Percentiles rank a stretch among this genome's conserved stretches.
phyloP scores from a whole-genome alignment of 2,888 invertebrate genomes.

The Scaeva pyrastri region DNA sequence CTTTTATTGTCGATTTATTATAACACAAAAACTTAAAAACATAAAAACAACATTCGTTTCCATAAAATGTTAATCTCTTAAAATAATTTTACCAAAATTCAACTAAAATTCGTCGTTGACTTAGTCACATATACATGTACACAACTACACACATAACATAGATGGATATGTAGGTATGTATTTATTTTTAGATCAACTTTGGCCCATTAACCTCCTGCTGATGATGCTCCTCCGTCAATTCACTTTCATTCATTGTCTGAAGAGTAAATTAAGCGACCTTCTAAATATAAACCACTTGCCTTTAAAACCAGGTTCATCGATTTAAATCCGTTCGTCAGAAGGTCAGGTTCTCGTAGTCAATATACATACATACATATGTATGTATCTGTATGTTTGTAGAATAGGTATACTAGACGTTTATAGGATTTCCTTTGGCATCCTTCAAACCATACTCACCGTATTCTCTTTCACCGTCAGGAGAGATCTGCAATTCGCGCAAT shows the following conservation, averaged over 20 bases:
- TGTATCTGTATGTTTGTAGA: too few species aligned
- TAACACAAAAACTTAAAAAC: too few species aligned
- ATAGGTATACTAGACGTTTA: not conserved
- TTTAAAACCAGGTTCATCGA: constrained; percentile 21
- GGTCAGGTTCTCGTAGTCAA: constrained; percentile 22
- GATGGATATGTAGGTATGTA: not conserved
- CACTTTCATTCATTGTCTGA: constrained; percentile 51
- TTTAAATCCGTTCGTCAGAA: constrained; percentile 50
- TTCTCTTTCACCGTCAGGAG: constrained; percentile 30
- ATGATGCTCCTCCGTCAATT: constrained; percentile 23
- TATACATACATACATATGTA: not conserved
- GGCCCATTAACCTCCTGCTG: constrained; percentile 44
- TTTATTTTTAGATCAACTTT: not conserved
- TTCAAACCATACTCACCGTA: not conserved
- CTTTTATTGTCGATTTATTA: too few species aligned
- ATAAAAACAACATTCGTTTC: too few species aligned
- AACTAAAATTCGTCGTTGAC: too few species aligned
- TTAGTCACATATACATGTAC: too few species aligned
- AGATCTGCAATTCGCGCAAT: constrained; percentile 41
- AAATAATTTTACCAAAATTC: too few species aligned
- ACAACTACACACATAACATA: too few species aligned
- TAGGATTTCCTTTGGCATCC: not conserved
- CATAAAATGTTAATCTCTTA: too few species aligned
- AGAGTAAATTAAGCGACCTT: constrained; percentile 51
- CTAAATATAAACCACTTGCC: constrained; percentile 29